Evolutionary conservation across 2,888 invertebrate genomes (phyloP).

Genomic region (Diaprepes abbreviatus): DNA sequence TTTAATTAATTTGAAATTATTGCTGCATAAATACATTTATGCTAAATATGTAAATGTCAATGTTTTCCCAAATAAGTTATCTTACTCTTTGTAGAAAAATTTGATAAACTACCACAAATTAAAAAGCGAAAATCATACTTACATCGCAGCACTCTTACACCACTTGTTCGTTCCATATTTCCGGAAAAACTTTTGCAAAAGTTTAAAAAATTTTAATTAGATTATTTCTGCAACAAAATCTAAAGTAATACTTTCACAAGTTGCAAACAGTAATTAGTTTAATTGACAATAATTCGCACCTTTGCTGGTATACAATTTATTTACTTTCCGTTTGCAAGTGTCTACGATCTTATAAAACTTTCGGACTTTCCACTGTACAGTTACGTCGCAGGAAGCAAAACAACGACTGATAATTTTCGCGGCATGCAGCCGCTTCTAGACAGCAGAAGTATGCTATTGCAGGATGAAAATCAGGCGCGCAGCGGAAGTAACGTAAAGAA

Average conservation of each 20-base stretch:
- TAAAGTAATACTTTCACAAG: conserved; percentile 5
- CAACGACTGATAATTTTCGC: conserved; percentile 20
- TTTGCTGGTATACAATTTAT: not conserved
- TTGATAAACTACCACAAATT: too few species aligned
- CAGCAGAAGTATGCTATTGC: conserved; percentile 1
- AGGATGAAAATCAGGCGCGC: conserved; percentile 13
- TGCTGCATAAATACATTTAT: too few species aligned
- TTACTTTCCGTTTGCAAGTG: conserved; percentile 11
- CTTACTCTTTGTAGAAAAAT: too few species aligned
- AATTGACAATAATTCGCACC: not conserved
- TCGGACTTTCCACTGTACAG: not conserved
- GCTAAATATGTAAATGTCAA: too few species aligned
- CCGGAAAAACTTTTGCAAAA: not conserved
- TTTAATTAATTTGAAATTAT: too few species aligned
- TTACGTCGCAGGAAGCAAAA: conserved; percentile 10
- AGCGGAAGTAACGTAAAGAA: conserved; percentile 1
- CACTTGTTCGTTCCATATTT: not conserved
- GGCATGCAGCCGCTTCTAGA: conserved; percentile 4
- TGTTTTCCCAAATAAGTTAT: too few species aligned
- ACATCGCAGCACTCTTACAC: not conserved
- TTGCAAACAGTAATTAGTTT: conserved; percentile 1
- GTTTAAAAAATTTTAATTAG: not conserved
- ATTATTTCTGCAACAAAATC: not conserved
- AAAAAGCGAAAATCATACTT: not conserved
- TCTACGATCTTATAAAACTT: not conserved